These are phyloP conservation scores for Apamea anceps DNA, from an alignment of 2,888 invertebrate genomes.

Conservation along the genomic window DNA sequence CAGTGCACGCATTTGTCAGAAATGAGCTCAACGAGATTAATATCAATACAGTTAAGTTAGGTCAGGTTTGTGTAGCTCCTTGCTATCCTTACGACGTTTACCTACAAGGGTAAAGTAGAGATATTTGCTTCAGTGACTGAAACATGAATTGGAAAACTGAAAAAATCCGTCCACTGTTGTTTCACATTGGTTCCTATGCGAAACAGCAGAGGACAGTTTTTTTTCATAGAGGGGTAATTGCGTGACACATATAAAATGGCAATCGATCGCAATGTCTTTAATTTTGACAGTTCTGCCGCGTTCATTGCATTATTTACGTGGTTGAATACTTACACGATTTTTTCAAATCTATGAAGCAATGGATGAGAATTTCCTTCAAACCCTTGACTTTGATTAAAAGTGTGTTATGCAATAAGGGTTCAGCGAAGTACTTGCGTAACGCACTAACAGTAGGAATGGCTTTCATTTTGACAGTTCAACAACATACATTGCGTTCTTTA, in stretches of 20 bases:
- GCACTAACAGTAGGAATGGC: no score
- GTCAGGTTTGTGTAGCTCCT: background rate
- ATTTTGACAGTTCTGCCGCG: background rate
- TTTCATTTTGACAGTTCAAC: no score
- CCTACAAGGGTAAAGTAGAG: background rate
- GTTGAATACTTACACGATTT: background rate
- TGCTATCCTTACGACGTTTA: background rate
- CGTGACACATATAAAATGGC: background rate
- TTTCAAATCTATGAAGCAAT: background rate
- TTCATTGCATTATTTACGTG: background rate
- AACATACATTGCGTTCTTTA: no score
- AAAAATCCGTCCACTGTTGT: background rate
- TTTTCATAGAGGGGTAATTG: no score
- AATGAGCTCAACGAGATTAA: no score
- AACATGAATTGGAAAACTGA: background rate
- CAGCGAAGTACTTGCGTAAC: no score
- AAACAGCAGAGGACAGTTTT: no score
- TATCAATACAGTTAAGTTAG: background rate
- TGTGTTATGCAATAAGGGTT: no score
- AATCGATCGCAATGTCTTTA: background rate
- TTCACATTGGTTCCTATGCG: background rate
- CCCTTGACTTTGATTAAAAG: background rate
- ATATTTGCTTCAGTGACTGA: background rate
- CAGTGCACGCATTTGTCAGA: no score
- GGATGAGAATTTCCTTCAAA: background rate